Evolutionary conservation across 2,113 vertebrate species (phyloP).

Genomic region (Cryptotis parvus): DNA sequence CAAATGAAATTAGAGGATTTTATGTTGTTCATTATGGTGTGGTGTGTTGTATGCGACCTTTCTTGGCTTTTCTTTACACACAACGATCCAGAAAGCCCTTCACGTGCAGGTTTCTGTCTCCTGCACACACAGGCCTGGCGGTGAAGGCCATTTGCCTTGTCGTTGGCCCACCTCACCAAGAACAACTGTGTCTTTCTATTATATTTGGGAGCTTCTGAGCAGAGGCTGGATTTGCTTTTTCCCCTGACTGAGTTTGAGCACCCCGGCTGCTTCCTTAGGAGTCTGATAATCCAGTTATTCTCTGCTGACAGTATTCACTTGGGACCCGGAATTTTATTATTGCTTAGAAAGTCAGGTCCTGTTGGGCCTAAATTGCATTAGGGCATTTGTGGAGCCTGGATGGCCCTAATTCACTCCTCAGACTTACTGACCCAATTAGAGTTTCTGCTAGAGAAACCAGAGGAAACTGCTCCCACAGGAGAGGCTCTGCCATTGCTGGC

Average conservation of each 20-base stretch:
- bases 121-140: accelerated
- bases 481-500: background rate
- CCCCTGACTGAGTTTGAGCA: background rate
- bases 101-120: background rate
- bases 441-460: conserved; percentile 15
- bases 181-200: accelerated
- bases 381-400: conserved; percentile 65
- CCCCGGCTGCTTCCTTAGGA: background rate
- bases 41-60: background rate
- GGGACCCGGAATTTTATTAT: conserved; percentile 52
- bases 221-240: background rate
- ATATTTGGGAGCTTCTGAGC: accelerated
- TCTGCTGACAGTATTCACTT: background rate
- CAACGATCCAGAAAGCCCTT: background rate
- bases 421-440: conserved; percentile 73
- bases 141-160: accelerated
- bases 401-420: conserved; percentile 52
- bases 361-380: conserved; percentile 62
- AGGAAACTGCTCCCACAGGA: background rate
- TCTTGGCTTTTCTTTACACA: background rate
- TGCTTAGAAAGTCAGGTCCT: conserved; percentile 51
- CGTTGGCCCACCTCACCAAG: accelerated
- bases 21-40: background rate
- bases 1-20: background rate
- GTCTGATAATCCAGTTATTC: background rate